Percentiles rank a stretch among this genome's conserved stretches.
phyloP scores from a whole-genome alignment of 2,888 invertebrate genomes.

The Pollenia angustigena region DNA sequence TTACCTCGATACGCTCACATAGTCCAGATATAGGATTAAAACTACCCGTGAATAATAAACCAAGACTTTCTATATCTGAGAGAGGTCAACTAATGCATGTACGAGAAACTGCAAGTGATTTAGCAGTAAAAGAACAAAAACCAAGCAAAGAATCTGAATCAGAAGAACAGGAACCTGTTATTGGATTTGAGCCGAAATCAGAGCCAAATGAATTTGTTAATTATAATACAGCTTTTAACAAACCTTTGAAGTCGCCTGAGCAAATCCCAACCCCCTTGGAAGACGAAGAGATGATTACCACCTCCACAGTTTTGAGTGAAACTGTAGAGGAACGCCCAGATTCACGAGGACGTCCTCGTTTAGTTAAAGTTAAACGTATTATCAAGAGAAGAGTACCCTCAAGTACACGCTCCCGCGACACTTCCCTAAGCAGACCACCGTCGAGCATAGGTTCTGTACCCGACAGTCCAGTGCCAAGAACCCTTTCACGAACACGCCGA shows the following conservation, averaged over 20 bases:
- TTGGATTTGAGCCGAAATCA: conserved; percentile 43
- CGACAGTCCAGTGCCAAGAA: conserved; percentile 57
- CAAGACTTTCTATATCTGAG: conserved; percentile 82
- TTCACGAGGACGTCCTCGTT: conserved; percentile 81
- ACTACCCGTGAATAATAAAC: conserved; percentile 78
- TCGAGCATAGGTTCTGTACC: conserved; percentile 66
- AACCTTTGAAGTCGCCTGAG: not conserved
- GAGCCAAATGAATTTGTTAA: conserved; percentile 42
- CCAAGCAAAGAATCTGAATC: conserved; percentile 66
- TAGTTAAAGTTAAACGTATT: conserved; percentile 81
- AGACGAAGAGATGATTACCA: conserved; percentile 57
- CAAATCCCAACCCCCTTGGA: not conserved
- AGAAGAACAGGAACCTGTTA: conserved; percentile 61
- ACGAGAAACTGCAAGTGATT: conserved; percentile 78
- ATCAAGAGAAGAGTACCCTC: conserved; percentile 81
- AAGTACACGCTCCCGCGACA: conserved; percentile 81
- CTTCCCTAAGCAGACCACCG: conserved; percentile 78
- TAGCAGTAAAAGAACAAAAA: conserved; percentile 75
- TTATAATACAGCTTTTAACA: conserved; percentile 61
- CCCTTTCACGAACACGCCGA: conserved; percentile 73
- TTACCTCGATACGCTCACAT: conserved; percentile 81
- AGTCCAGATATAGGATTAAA: conserved; percentile 75
- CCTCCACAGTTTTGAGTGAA: conserved; percentile 78
- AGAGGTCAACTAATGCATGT: conserved; percentile 81
- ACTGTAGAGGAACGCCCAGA: conserved; percentile 80